Evolutionary conservation across 1,140 invertebrate species (phyloP), one percentile per base, ranked within the genome.

Genomic region (Aradophagus sp.): DNA sequence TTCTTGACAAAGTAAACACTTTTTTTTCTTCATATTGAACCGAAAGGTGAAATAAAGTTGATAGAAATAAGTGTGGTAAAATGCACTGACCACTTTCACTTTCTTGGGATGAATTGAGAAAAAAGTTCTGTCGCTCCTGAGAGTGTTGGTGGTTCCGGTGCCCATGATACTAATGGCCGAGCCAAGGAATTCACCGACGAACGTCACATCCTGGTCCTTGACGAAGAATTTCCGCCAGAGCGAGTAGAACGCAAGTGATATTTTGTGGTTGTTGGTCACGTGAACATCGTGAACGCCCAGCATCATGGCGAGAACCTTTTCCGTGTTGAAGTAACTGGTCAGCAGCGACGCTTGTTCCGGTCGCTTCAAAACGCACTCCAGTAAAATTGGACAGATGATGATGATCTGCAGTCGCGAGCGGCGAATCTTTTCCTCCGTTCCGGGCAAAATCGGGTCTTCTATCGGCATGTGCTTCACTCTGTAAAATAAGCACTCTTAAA

Each of bases 101-200:
- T 94, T 94, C 75, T 93, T 93, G 1, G 93, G 93, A 26, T 91
- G 89, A 11, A 94, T 88, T 0, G 92, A 93, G 76, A 93, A 94
- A 34, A 88, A 88, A 0, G 90, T 89, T 76, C 89, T 90, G 50
- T 92, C 88, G 42, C 78, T 85, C 14, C 82, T 81, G 3, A 84
- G 66, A 1, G 83, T 80, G n/a, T 74, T 87, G 69, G 80, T 88
- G 65, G 84, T 88, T 32, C 87, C 88, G 63, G 87, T 88, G 2
- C 91, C 89, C 3, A 95, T 81, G 42, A 94, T 93, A 20, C 90
- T 89, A 20, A 93, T 90, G 0, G 93, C 92, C 2, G 91, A 90
- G 0, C 90, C 89, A 1, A 95, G 82, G 52, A 95, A 93, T 52
- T 93, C 91, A 31, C 92, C 91, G 4, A 94, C 92, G 74, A 94